Base-by-base conservation (phyloP, 1,140 invertebrate genomes). In the Drosophila santomea region DNA sequence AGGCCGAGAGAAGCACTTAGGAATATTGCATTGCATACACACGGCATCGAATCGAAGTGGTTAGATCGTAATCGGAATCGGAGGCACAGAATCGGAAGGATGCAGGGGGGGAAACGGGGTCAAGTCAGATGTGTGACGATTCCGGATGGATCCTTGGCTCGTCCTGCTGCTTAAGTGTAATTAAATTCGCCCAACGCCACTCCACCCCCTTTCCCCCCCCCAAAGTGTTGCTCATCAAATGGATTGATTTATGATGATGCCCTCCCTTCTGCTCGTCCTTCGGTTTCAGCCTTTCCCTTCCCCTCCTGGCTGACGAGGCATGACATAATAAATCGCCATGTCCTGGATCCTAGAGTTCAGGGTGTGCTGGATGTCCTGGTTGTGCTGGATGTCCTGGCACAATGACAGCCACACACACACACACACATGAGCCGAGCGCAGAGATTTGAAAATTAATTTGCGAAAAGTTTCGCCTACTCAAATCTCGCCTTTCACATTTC, bases 181-280 rank as follows among this genome's bases (percentile, higher is more conserved):
- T 88, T 88, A 88, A 89, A 88, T 88, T 83, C 75, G 64, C 66
- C 72, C 60, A 7, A 39, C 41, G 60, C 28, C 62, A 15, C 15
- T 32, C 28, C 25, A 20, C 20, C 20, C 20, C 20, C 20, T 20
- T 20, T 2, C 6, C 6, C 61, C 3, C 11, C 17, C 39, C 32
- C 28, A 47, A 58, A 60, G 59, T 58, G 59, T 35, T 50, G 62
- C 74, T 88, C 79, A 73, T 83, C 83, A 88, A 88, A 88, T 88
- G 83, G 84, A 88, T 88, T 88, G 83, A 88, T 88, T 88, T 88
- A 88, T 88, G 83, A 88, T 89, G 83, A 88, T 82, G 75, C 48
- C 75, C 55, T 51, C 56, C 28, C 7, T 1, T 10, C 14, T 51
- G 39, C 43, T 52, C 35, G 28, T n/a, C 60, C 23, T 47, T 23